Evolutionary conservation across 2,888 invertebrate species (phyloP).

Genomic region (Stenotaenia linearis): DNA sequence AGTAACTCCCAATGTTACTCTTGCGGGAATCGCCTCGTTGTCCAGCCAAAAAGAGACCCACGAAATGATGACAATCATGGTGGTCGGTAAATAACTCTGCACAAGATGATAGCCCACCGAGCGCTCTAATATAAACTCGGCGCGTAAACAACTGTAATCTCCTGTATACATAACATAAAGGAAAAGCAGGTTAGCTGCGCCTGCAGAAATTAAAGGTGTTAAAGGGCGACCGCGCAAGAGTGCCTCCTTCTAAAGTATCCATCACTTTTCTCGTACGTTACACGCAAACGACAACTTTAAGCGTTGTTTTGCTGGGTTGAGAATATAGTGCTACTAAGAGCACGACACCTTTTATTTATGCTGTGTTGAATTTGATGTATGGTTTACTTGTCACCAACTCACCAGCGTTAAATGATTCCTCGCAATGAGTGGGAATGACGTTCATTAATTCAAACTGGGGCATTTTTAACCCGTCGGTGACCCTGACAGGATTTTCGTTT

Average conservation of each 20-base stretch:
- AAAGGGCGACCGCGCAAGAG: not conserved
- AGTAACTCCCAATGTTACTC: constrained; percentile 44
- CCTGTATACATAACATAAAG: constrained; percentile 37
- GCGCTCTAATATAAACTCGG: constrained; percentile 42
- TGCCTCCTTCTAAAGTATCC: too few relatives aligned
- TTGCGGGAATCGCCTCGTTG: constrained; percentile 43
- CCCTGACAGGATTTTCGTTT: constrained; percentile 40
- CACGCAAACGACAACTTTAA: too few relatives aligned
- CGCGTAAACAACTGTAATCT: constrained; percentile 42
- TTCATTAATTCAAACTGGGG: constrained; percentile 43
- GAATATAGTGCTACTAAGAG: too few relatives aligned
- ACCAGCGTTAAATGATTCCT: constrained; percentile 42
- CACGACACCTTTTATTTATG: not conserved
- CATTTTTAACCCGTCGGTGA: constrained; percentile 42
- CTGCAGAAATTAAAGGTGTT: not conserved
- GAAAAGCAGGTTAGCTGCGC: not conserved
- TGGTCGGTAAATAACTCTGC: constrained; percentile 44
- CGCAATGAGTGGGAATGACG: constrained; percentile 40
- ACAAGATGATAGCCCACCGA: constrained; percentile 44
- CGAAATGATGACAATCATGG: constrained; percentile 44
- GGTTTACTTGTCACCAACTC: not conserved
- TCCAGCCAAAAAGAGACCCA: constrained; percentile 46
- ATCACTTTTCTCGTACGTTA: too few relatives aligned
- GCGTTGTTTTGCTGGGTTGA: too few relatives aligned
- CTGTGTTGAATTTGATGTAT: not conserved